Percentiles rank a stretch among this genome's conserved stretches.
These are phyloP conservation scores for Lampris incognitus DNA, from an alignment of 2,113 vertebrate genomes.

Conservation along the genomic window DNA sequence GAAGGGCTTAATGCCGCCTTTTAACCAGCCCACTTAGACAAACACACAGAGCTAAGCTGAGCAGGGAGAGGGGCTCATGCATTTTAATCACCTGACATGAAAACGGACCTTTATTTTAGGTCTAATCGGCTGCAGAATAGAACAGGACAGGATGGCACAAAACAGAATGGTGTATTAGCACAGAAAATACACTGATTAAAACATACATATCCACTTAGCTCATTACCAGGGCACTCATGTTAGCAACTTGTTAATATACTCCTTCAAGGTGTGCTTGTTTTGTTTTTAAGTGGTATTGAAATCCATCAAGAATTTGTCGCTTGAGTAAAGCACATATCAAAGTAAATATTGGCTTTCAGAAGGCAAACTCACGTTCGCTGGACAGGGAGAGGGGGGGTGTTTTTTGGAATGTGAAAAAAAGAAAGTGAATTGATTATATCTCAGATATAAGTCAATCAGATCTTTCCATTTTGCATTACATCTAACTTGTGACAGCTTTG, in stretches of 20 bases:
- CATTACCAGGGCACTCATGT: constrained; percentile 62
- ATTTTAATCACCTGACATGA: constrained; percentile 83
- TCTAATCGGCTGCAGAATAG: constrained; percentile 80
- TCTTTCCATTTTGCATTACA: too few species aligned
- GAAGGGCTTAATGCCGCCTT: constrained; percentile 86
- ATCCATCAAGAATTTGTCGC: constrained; percentile 23
- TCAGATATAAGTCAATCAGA: too few species aligned
- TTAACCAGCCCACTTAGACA: constrained; percentile 87
- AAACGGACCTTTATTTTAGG: constrained; percentile 82
- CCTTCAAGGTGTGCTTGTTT: constrained; percentile 33
- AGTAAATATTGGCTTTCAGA: background rate
- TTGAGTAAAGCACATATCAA: constrained; percentile 11
- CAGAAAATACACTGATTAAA: constrained; percentile 61
- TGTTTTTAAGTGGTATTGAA: constrained; percentile 37
- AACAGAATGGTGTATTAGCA: constrained; percentile 59
- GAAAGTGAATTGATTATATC: too few species aligned
- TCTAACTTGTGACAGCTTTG: too few species aligned
- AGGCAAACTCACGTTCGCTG: too few species aligned
- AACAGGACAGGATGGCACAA: constrained; percentile 68
- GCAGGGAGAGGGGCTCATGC: constrained; percentile 78
- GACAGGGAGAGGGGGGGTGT: too few species aligned
- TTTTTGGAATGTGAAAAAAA: too few species aligned
- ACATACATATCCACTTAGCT: constrained; percentile 58
- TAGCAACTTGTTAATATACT: constrained; percentile 62
- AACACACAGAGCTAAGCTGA: constrained; percentile 80